phyloP scores from a whole-genome alignment of 1,140 invertebrate genomes.

The Megathymus violae region DNA sequence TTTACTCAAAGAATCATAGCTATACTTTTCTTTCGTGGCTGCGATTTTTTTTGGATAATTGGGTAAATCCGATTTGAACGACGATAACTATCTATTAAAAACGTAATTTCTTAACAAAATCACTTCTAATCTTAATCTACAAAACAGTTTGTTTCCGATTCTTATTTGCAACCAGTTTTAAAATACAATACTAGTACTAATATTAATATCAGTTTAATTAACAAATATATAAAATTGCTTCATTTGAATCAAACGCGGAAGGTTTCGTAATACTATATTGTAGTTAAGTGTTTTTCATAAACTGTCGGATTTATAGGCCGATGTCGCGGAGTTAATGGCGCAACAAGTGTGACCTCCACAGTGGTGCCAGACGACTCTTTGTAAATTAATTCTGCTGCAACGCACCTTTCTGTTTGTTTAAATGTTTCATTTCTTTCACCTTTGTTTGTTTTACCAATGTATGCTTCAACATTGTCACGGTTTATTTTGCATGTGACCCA shows the following conservation, averaged over 20 bases:
- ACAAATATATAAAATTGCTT: slow-evolving; percentile 12
- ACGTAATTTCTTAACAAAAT: too few species aligned
- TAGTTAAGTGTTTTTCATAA: slow-evolving; percentile 57
- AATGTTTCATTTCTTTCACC: slow-evolving; percentile 14
- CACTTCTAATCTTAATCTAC: too few species aligned
- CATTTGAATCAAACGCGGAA: slow-evolving; percentile 48
- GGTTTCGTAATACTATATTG: slow-evolving; percentile 54
- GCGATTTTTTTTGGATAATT: too few species aligned
- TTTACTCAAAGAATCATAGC: too few species aligned
- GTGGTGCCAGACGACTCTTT: slow-evolving; percentile 35
- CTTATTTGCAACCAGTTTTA: too few species aligned
- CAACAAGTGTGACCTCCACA: slow-evolving; percentile 47
- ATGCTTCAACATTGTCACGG: slow-evolving; percentile 4
- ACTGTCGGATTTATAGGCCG: slow-evolving; percentile 52
- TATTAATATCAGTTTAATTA: slow-evolving; percentile 26
- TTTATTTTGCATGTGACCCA: background rate
- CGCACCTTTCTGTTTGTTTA: slow-evolving; percentile 35
- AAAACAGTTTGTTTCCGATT: too few species aligned
- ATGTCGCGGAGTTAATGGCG: slow-evolving; percentile 59
- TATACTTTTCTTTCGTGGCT: too few species aligned
- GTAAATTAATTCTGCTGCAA: slow-evolving; percentile 53
- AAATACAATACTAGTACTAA: slow-evolving; percentile 27
- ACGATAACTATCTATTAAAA: too few species aligned
- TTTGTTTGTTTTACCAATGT: slow-evolving; percentile 31
- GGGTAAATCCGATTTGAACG: too few species aligned